Percentiles rank a stretch among this genome's conserved stretches.
Evolutionary conservation across 1,140 invertebrate species (phyloP).

Genomic region (Drosophila ogumai): DNA sequence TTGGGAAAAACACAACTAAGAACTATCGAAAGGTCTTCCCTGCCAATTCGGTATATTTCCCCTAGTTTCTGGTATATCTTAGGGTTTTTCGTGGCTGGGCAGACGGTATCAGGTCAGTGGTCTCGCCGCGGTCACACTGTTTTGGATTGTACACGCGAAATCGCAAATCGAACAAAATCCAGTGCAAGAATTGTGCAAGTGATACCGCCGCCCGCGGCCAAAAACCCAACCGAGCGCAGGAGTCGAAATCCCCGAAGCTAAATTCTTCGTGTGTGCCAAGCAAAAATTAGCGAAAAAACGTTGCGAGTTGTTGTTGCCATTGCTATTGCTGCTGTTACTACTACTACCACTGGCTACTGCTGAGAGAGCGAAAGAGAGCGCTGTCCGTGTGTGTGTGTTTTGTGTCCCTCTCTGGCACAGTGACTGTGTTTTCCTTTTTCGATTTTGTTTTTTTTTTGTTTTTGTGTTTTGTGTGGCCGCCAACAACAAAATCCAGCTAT

Average conservation of each 20-base stretch:
- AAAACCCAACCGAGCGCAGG: conserved; percentile 33
- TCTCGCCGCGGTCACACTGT: conserved; percentile 48
- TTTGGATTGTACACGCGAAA: conserved; percentile 64
- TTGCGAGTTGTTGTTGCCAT: conserved; percentile 28
- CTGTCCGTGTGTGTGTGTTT: conserved; percentile 15
- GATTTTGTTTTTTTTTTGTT: conserved; percentile 32
- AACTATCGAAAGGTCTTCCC: background rate
- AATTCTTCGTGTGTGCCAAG: conserved; percentile 17
- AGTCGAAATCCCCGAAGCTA: conserved; percentile 7
- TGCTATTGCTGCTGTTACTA: conserved; percentile 2
- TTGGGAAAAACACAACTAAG: background rate
- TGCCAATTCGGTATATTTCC: background rate
- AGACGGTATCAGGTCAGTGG: background rate
- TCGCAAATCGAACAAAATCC: conserved; percentile 44
- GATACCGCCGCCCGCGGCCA: conserved; percentile 28
- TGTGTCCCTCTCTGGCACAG: conserved; percentile 31
- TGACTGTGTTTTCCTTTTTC: conserved; percentile 49
- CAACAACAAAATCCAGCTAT: conserved; percentile 39
- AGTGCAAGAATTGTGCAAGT: conserved; percentile 58
- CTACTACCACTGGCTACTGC: conserved; percentile 14
- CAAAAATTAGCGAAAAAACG: conserved; percentile 10
- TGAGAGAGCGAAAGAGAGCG: conserved; percentile 22
- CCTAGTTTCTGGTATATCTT: no score
- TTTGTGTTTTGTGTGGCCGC: conserved; percentile 11
- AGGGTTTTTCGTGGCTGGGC: background rate